Evolutionary conservation across 2,888 invertebrate genomes (phyloP).

Genomic region (Tetragnatha montana): DNA sequence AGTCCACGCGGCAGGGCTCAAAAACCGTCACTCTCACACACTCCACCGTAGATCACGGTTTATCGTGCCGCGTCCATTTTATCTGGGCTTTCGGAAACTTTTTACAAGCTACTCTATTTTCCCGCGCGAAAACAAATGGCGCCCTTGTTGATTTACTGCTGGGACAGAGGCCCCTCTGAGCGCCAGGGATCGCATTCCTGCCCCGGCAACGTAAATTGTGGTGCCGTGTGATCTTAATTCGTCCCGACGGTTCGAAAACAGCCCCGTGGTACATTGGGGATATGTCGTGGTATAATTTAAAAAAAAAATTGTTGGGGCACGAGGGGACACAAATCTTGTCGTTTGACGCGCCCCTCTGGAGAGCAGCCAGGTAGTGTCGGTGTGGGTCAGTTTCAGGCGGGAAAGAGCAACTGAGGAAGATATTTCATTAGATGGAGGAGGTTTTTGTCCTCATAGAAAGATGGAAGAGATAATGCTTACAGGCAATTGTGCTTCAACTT

Average conservation of each 20-base stretch:
- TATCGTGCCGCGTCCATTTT: slow-evolving; percentile 51
- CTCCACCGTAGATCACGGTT: slow-evolving; percentile 25
- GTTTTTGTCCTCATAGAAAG: too few relatives aligned
- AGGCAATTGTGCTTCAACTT: too few relatives aligned
- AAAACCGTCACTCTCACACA: slow-evolving; percentile 1
- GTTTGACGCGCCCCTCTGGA: neutral
- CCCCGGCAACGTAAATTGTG: slow-evolving; percentile 21
- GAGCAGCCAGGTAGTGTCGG: too few relatives aligned
- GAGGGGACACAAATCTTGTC: neutral
- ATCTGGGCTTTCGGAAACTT: slow-evolving; percentile 58
- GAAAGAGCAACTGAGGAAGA: too few relatives aligned
- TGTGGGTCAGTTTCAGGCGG: too few relatives aligned
- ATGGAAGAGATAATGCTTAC: too few relatives aligned
- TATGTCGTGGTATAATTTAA: neutral
- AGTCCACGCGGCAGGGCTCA: slow-evolving; percentile 24
- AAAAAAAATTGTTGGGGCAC: too few relatives aligned
- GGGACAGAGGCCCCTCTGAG: slow-evolving; percentile 30
- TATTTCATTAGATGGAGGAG: too few relatives aligned
- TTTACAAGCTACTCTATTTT: slow-evolving; percentile 48
- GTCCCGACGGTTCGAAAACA: neutral
- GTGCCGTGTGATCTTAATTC: neutral
- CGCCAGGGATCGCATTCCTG: slow-evolving; percentile 3
- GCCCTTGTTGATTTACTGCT: slow-evolving; percentile 56
- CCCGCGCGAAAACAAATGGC: slow-evolving; percentile 56
- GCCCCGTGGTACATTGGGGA: neutral